phyloP scores from a whole-genome alignment of 2,888 invertebrate species.

The Boloria euphrosyne region DNA sequence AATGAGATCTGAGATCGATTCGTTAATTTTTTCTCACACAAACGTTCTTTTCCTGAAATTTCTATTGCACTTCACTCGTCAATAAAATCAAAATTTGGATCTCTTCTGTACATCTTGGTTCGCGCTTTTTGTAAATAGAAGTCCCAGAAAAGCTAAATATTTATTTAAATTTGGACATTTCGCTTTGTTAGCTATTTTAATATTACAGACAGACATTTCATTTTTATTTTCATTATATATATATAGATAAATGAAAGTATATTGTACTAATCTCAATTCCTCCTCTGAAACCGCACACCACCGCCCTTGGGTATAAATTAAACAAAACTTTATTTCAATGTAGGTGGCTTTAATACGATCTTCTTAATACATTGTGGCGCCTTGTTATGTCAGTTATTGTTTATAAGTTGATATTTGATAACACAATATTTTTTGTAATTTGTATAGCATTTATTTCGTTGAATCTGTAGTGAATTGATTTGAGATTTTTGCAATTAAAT shows the following conservation, averaged over 20 bases:
- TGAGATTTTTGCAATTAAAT: no score
- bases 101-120: no score
- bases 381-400: conserved; percentile 22
- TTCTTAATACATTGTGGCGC: conserved; percentile 19
- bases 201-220: neutral
- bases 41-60: no score
- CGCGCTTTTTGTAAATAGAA: no score
- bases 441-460: neutral
- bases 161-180: no score
- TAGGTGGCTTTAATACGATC: conserved; percentile 29
- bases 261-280: conserved; percentile 5
- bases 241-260: neutral
- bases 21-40: no score
- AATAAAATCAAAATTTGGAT: no score
- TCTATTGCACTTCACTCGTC: no score
- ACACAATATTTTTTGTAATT: neutral
- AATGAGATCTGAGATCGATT: no score
- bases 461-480: neutral
- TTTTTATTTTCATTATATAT: neutral
- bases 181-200: no score
- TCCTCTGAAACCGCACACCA: conserved; percentile 43
- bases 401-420: conserved; percentile 19
- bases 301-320: conserved; percentile 43
- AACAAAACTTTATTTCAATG: conserved; percentile 32
- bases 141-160: no score